Base-by-base conservation (phyloP, 2,113 vertebrate genomes). In the Phyllostomus hastatus region DNA sequence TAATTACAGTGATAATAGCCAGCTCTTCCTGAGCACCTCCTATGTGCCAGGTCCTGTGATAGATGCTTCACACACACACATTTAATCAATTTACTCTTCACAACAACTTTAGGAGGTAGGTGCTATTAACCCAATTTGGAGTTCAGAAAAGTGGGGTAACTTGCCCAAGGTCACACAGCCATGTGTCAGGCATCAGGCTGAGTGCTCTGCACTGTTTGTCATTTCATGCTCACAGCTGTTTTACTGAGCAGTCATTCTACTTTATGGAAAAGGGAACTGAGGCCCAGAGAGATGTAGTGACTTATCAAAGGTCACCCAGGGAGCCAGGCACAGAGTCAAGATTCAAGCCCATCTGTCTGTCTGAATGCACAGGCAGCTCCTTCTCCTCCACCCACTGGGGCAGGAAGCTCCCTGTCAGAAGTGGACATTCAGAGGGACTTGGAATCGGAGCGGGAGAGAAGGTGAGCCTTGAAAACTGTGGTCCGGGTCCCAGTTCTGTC, bases 1-100 rank as follows among this genome's bases (percentile, higher is more conserved):
- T 72, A 84, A 81, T 59, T 31, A 78, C 1, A 4, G 75, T 46
- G 24, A 26, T 76, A 38, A 88, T 19, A 64, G 57, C 50, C 75
- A 41, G 66, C 64, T 90, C 95, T 92, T 43, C 92, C 10, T 52
- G 93, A 95, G 81, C 78, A 86, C 86, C 67, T 95, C 88, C 69
- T 92, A 43, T 35, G 73, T 20, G 79, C 79, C 89, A 91, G 57
- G 50, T 38, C 80, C 85, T 38, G 7, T 19, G 69, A 84, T 54
- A 69, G 80, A 59, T 59, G 43, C 66, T 43, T 46, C 67, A 81
- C 17, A 57, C 7, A n/a, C n/a, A 78, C 43, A 70, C 31, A 88
- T 54, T 43, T 73, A 59, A 88, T 67, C 88, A 90, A 86, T 35
- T 26, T 52, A 69, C 17, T 61, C 43, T 72, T 64, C 28, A 38